These are phyloP conservation scores for Anolis apletophallus DNA, from an alignment of 2,797 vertebrate genomes.

Conservation along the genomic window DNA sequence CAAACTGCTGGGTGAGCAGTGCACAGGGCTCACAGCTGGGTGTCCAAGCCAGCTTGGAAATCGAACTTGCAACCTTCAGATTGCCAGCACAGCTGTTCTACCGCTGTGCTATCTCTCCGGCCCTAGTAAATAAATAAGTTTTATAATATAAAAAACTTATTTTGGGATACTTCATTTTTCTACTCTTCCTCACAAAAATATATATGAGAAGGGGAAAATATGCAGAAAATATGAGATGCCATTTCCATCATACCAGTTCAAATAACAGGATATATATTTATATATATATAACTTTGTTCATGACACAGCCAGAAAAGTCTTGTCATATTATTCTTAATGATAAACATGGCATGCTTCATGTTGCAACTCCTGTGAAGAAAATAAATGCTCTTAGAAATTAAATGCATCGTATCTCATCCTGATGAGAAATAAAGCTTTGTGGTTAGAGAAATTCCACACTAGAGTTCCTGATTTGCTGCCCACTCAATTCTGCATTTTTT, in stretches of 20 bases:
- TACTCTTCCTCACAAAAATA: neutral
- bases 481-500: slow-evolving; percentile 15
- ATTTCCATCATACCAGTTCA: neutral
- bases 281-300: neutral
- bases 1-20: no score
- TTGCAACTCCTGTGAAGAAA: neutral
- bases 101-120: no score
- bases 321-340: neutral
- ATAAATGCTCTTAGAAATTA: slow-evolving; percentile 15
- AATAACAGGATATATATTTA: neutral
- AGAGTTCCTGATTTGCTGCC: neutral
- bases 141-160: neutral
- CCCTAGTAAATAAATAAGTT: no score
- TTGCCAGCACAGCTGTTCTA: no score
- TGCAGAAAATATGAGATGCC: neutral
- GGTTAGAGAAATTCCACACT: neutral
- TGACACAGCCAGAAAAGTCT: neutral
- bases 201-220: no score
- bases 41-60: no score
- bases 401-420: neutral
- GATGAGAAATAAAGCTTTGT: slow-evolving; percentile 2
- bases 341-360: neutral
- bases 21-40: no score
- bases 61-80: no score
- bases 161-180: no score